Base-by-base conservation (phyloP, 2,888 invertebrate species). In the Nineta flava region DNA sequence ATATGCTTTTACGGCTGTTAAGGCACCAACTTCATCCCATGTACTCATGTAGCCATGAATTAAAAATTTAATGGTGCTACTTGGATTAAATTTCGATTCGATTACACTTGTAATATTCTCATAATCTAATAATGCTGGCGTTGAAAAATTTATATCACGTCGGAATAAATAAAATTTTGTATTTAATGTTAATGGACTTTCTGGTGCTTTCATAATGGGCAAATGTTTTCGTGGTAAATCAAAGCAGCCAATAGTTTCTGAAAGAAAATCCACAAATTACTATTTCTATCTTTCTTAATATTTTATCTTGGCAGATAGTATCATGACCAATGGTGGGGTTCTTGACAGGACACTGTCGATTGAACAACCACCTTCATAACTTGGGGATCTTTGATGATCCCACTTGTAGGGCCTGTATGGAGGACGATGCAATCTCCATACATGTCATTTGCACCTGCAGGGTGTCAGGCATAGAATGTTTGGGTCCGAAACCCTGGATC, bases 41-140 rank as follows among this genome's bases (percentile, higher is more conserved):
- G 68, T 72, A 45, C 75, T 74, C 62, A 74, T 73, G 57, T 69
- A 77, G 1, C 77, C 77, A 55, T 77, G 77, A 16, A 76, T 68
- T 15, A 76, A 60, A 43, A 77, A 62, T 57, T 74, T 77, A 26
- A 74, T 57, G 1, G 67, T 64, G 51, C 67, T 67, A 2, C 60
- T 62, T 1, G 59, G 56, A 54, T 73, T 64, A 53, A 74, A 74
- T 40, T 60, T 63, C 0, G 76, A 74, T 38, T 60, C 55, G 31
- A 55, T 55, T 17, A 75, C 60, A 0, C 74, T 72, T 49, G 61
- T 57, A 1, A 65, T 65, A 12, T 65, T 60, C 53, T 76, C 74
- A 55, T 74, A 75, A 7, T 60, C 55, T 5, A 75, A 53, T 4
- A 66, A 52, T 51, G 71, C 61, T 4, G 74, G 71, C 15, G 59